Percentiles rank a stretch among this genome's conserved stretches.
Conservation (phyloP, 2,113 vertebrate species). For the Choloepus hoffmanni region DNA sequence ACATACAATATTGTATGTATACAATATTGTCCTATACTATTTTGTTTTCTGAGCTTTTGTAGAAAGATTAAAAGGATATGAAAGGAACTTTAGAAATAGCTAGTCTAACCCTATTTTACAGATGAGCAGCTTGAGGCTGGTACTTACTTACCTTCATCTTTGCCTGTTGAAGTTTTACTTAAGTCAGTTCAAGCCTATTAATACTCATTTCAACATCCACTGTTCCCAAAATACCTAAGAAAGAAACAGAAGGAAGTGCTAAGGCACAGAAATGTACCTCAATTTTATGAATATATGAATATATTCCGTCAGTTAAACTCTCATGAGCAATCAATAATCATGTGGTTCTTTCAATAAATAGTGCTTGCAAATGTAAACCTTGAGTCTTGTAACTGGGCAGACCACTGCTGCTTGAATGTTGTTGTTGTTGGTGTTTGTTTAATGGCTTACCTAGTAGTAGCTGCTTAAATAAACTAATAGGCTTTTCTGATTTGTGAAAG, state of each 20-base stretch:
- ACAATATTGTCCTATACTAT: background rate
- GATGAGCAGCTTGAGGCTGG: background rate
- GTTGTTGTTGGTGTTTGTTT: background rate
- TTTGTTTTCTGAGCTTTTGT: constrained; percentile 36
- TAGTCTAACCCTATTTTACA: background rate
- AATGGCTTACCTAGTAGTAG: background rate
- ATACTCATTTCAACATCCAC: background rate
- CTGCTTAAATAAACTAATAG: background rate
- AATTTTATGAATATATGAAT: background rate
- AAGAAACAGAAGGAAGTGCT: background rate
- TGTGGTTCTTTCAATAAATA: background rate
- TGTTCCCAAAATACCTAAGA: background rate
- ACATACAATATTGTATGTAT: background rate
- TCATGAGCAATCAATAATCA: background rate
- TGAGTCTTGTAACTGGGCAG: background rate
- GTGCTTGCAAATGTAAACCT: background rate
- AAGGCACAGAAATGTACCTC: background rate
- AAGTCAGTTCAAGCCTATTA: constrained; percentile 28
- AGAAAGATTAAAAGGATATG: background rate
- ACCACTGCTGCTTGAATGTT: background rate
- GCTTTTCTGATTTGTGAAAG: constrained; percentile 27
- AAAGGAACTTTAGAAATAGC: background rate
- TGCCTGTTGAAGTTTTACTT: background rate
- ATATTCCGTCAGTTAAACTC: background rate
- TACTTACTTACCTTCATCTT: background rate